Evolutionary conservation across 1,140 invertebrate species (phyloP).

Genomic region (Trichonephila inaurata): DNA sequence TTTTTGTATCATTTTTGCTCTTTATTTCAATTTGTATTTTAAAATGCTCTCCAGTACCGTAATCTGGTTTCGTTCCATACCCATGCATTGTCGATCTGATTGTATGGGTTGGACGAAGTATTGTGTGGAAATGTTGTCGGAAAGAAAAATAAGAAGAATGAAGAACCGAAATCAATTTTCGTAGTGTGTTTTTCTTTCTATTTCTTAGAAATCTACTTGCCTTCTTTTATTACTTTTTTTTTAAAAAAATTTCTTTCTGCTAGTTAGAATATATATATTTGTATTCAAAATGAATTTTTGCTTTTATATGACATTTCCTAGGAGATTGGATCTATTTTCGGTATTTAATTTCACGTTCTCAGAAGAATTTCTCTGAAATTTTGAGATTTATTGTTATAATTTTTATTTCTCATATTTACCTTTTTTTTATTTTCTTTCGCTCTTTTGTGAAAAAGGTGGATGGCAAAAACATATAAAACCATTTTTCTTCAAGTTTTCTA

Average conservation of each 20-base stretch:
- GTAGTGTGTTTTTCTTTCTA: too few species aligned
- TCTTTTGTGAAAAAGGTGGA: too few species aligned
- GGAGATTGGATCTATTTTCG: too few species aligned
- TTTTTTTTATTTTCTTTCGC: too few species aligned
- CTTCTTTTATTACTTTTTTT: neutral
- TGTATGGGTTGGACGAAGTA: neutral
- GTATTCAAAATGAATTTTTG: neutral
- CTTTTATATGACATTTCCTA: too few species aligned
- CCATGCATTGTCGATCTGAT: neutral
- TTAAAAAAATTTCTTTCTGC: neutral
- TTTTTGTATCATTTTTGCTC: neutral
- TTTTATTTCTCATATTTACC: too few species aligned
- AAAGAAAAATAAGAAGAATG: neutral
- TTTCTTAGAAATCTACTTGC: neutral
- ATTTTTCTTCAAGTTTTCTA: too few species aligned
- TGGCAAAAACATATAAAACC: too few species aligned
- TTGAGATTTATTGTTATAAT: too few species aligned
- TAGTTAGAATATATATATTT: neutral
- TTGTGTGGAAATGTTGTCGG: neutral
- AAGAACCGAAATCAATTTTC: neutral
- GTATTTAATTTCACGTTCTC: too few species aligned
- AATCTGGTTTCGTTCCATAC: constrained; percentile 33
- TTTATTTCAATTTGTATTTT: constrained; percentile 32
- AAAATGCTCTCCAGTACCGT: constrained; percentile 26
- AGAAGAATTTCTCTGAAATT: too few species aligned